Evolutionary conservation across 2,888 invertebrate species (phyloP), one percentile per base, ranked within the genome.

Genomic region (Reticulitermes lucifugus): DNA sequence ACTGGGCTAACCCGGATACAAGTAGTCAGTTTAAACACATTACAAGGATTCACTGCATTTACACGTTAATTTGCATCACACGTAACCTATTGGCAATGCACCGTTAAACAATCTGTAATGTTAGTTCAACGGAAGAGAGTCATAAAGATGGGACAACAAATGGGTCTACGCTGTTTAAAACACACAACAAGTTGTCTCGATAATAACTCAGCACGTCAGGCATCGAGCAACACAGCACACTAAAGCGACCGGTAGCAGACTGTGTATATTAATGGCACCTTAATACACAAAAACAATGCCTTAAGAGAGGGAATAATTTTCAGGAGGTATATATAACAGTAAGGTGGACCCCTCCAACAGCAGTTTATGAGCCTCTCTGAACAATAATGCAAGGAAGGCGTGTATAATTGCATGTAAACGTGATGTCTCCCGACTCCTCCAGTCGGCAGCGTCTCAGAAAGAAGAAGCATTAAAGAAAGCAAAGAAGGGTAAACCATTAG

Each of bases 371-470:
- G 35, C 21, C 65, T 18, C 81, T 46, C 22, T 3, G 43, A 43
- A 65, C 81, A 81, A 81, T 81, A 81, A 81, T 81, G 81, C 70
- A 81, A 14, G 35, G 43, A 81, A 81, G 43, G 70, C 81, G 81
- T 81, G 81, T 81, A 43, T 81, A 81, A 81, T 81, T 70, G 81
- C 81, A 81, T 81, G 81, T 81, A 81, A 81, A 81, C 70, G 81
- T 70, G 79, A 59, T 79, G 79, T 79, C 79, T 46, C 35, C 35
- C 55, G 51, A n/a, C 59, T 59, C 65, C 43, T 79, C 3, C 5
- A 35, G 79, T 79, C 79, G 79, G 79, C 70, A 46, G 41, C 59
- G 22, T 35, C 55, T 29, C 35, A n/a, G 41, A 18, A 21, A 35
- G 25, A 60, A 60, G 60, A 35, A 60, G 41, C 51, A 46, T 25